Percentiles rank a stretch among this genome's conserved stretches.
These are phyloP conservation scores for Chanos chanos DNA, from an alignment of 2,797 vertebrate genomes.

Conservation along the genomic window DNA sequence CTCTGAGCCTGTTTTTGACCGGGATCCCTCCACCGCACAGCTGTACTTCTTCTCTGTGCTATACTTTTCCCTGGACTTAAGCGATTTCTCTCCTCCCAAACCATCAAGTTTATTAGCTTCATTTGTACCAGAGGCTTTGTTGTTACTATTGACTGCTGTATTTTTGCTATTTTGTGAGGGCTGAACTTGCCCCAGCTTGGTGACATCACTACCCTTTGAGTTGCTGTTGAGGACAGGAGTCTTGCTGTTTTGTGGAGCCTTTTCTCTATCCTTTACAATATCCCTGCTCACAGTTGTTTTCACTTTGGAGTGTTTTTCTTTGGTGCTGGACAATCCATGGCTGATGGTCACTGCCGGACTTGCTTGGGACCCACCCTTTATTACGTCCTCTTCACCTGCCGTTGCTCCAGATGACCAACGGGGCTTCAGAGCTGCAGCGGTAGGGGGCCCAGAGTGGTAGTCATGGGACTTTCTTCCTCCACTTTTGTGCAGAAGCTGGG, in stretches of 20 bases:
- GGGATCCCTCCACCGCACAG: slow-evolving; percentile 63
- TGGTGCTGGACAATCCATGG: slow-evolving; percentile 59
- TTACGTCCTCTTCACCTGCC: slow-evolving; percentile 59
- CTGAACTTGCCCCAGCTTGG: slow-evolving; percentile 50
- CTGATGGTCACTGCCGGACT: slow-evolving; percentile 45
- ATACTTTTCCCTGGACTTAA: slow-evolving; percentile 69
- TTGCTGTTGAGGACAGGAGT: slow-evolving; percentile 61
- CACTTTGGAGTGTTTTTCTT: slow-evolving; percentile 76
- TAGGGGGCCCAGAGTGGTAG: slow-evolving; percentile 52
- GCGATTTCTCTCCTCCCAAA: slow-evolving; percentile 69
- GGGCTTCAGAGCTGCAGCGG: slow-evolving; percentile 60
- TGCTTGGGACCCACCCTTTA: slow-evolving; percentile 63
- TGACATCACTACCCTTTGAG: slow-evolving; percentile 49
- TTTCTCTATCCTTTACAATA: slow-evolving; percentile 69
- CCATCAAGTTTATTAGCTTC: slow-evolving; percentile 63
- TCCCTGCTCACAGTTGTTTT: slow-evolving; percentile 66
- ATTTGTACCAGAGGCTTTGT: slow-evolving; percentile 60
- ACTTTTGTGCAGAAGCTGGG: slow-evolving; percentile 61
- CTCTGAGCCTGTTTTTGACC: slow-evolving; percentile 59
- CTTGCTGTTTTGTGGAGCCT: slow-evolving; percentile 65
- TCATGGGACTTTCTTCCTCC: slow-evolving; percentile 67
- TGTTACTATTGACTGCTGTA: slow-evolving; percentile 61
- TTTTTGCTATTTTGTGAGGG: slow-evolving; percentile 57
- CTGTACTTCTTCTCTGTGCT: slow-evolving; percentile 64
- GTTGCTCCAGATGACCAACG: slow-evolving; percentile 61